Base-by-base conservation (phyloP, 2,797 vertebrate genomes). In the Spizella passerina region DNA sequence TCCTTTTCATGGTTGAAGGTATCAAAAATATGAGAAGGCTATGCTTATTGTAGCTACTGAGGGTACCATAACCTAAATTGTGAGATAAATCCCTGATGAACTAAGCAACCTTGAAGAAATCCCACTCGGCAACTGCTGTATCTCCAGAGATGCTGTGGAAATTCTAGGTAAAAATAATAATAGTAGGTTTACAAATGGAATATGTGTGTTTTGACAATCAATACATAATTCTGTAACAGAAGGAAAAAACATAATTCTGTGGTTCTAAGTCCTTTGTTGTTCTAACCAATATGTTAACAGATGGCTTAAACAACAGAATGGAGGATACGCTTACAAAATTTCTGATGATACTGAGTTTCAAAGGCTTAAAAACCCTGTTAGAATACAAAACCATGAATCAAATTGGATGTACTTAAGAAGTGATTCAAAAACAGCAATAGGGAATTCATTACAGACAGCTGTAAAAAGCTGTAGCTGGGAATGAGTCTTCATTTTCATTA, bases 21-120 rank as follows among this genome's bases (percentile, higher is more conserved):
- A 78, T 96, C 49, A 78, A 63, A 68, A 87, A 82, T 55, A 63
- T 91, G 86, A 96, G 93, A 88, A 94, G 82, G 52, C 61, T 97
- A 12, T 3, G 6, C 69, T 84, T 96, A 24, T 30, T 97, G 22
- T 17, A 80, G 79, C 88, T 57, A 78, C 82, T 71, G 82, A 90
- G 44, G 34, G 92, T 36, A 94, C 90, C 64, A 93, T 95, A 82
- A 88, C 77, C 43, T 66, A 56, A 52, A 71, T 90, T 75, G 64
- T 96, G 36, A 88, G 68, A 61, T 91, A 91, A 86, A 38, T 97
- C 44, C 90, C 90, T 36, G 26, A 64, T 4, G 38, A 95, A 68
- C 82, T 77, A 57, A 66, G 70, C 11, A 26, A 94, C 69, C 83
- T 95, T 66, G 69, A 96, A 91, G 95, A 97, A 94, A 94, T 97